phyloP scores from a whole-genome alignment of 2,113 vertebrate species.

The Reinhardtius hippoglossoides region DNA sequence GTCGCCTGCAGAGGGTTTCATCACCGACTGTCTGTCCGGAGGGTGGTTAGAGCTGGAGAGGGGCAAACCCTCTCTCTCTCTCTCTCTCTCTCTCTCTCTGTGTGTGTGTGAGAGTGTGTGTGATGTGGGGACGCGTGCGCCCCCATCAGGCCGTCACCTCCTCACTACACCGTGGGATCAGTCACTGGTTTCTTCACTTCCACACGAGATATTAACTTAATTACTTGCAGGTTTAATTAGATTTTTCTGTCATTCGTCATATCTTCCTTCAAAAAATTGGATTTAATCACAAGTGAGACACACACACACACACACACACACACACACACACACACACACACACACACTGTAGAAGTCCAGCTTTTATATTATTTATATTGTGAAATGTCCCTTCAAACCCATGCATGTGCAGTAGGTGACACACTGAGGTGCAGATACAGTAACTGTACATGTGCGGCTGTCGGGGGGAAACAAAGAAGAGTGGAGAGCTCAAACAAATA shows the following conservation, averaged over 20 bases:
- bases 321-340: neutral
- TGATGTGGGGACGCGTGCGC: too few species aligned
- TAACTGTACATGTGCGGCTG: too few species aligned
- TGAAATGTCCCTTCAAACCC: neutral
- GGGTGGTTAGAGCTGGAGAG: conserved; percentile 48
- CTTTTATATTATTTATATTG: neutral
- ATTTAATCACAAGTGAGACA: neutral
- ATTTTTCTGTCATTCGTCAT: conserved; percentile 15
- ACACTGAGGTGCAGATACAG: neutral
- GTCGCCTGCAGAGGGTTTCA: conserved; percentile 48
- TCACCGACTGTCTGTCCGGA: conserved; percentile 39
- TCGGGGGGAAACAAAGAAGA: neutral
- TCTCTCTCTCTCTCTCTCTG: neutral
- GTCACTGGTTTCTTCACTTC: conserved; percentile 33
- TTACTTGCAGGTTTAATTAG: conserved; percentile 47
- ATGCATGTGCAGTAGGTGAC: neutral
- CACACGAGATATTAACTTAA: conserved; percentile 35
- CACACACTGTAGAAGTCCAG: neutral
- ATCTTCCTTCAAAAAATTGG: neutral
- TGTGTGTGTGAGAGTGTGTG: neutral
- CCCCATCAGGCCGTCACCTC: too few species aligned
- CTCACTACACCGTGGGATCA: conserved; percentile 12
- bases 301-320: neutral
- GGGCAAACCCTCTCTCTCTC: conserved; percentile 20
- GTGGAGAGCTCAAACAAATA: conserved; percentile 6